Percentiles rank a stretch among this genome's conserved stretches.
These are phyloP conservation scores for Anas platyrhynchos DNA, from an alignment of 2,113 vertebrate genomes.

Conservation along the genomic window DNA sequence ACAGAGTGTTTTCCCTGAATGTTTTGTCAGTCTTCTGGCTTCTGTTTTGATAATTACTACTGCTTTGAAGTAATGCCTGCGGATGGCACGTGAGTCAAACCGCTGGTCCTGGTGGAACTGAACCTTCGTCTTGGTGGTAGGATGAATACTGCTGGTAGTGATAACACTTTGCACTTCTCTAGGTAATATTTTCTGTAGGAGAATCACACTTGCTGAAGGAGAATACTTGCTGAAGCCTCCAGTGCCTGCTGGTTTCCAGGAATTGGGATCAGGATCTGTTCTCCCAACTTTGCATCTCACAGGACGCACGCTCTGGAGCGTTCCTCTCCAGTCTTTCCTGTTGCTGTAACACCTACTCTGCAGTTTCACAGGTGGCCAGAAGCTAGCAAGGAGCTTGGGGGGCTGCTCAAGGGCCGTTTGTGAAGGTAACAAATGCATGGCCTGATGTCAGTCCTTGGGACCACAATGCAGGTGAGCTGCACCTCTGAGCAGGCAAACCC, in stretches of 20 bases:
- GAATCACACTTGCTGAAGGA: too few species aligned
- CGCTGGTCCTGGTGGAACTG: rapidly evolving
- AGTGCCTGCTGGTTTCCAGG: neutral
- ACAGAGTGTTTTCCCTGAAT: neutral
- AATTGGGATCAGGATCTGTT: neutral
- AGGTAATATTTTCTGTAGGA: neutral
- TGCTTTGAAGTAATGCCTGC: neutral
- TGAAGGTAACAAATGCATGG: rapidly evolving
- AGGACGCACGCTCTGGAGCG: rapidly evolving
- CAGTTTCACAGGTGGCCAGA: neutral
- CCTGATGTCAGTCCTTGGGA: neutral
- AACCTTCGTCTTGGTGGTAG: neutral
- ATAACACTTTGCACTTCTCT: neutral
- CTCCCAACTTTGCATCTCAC: neutral
- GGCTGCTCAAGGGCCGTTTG: neutral
- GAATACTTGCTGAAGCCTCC: neutral
- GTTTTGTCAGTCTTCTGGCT: neutral
- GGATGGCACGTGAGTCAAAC: neutral
- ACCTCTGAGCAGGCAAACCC: neutral
- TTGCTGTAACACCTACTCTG: neutral
- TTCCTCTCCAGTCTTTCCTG: neutral
- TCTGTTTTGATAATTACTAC: neutral
- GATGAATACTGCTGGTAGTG: neutral
- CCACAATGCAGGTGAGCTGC: neutral
- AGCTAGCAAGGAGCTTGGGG: neutral